Conservation (phyloP, 2,888 invertebrate genomes). For the Ypsolopha scabrella region DNA sequence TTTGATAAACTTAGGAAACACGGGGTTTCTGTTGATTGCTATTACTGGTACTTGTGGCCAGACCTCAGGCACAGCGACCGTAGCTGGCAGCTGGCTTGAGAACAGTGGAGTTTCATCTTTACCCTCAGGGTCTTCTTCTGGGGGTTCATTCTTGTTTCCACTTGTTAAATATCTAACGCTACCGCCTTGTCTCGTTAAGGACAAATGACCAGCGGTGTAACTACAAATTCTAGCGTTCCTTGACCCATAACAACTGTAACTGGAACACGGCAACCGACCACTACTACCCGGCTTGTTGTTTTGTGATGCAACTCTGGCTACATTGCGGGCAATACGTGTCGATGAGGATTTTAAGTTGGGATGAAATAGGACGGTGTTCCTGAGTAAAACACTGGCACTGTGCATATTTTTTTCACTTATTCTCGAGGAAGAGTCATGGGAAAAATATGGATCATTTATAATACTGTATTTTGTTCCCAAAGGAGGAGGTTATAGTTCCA, state of each 20-base stretch:
- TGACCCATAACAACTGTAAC: slow-evolving; percentile 13
- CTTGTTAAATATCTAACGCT: slow-evolving; percentile 38
- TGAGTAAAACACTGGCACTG: slow-evolving; percentile 41
- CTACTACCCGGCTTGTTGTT: not conserved
- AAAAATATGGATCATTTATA: slow-evolving; percentile 33
- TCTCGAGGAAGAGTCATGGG: not conserved
- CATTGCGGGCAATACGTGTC: slow-evolving; percentile 35
- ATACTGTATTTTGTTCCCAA: slow-evolving; percentile 13
- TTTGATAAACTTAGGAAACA: slow-evolving; percentile 98
- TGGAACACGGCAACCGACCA: slow-evolving; percentile 15
- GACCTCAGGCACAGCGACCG: slow-evolving; percentile 94
- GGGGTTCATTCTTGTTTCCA: slow-evolving; percentile 42
- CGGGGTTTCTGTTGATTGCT: slow-evolving; percentile 93
- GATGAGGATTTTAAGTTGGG: slow-evolving; percentile 37
- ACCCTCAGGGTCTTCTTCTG: slow-evolving; percentile 42
- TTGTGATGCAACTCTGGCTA: slow-evolving; percentile 50
- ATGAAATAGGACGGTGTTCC: slow-evolving; percentile 37
- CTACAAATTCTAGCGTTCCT: slow-evolving; percentile 27
- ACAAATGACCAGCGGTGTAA: slow-evolving; percentile 18
- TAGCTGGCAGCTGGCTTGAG: slow-evolving; percentile 79
- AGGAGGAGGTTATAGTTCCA: slow-evolving; percentile 53
- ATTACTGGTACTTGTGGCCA: slow-evolving; percentile 98
- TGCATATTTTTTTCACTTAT: slow-evolving; percentile 31
- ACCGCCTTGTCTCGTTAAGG: slow-evolving; percentile 16
- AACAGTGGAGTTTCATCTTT: slow-evolving; percentile 58